These are phyloP conservation scores for Megalops cyprinoides DNA, from an alignment of 2,797 vertebrate species.

Conservation along the genomic window DNA sequence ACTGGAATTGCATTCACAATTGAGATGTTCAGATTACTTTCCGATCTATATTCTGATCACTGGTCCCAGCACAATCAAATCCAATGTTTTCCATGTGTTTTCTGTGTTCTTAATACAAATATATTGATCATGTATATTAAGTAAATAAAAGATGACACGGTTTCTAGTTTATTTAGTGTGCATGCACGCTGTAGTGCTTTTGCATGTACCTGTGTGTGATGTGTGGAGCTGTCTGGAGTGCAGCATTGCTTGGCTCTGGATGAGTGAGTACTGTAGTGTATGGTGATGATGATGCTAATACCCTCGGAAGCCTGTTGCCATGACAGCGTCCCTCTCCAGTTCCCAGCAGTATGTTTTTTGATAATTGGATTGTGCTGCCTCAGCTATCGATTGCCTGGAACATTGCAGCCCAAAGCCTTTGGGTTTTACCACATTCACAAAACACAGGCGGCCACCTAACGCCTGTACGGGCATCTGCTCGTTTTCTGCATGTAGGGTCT, in stretches of 20 bases:
- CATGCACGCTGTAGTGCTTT: background rate
- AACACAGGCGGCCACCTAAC: background rate
- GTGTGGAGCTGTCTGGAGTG: background rate
- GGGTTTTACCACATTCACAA: slow-evolving; percentile 15
- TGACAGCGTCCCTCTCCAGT: slow-evolving; percentile 43
- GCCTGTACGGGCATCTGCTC: background rate
- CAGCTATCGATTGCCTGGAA: slow-evolving; percentile 42
- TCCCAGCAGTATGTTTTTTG: slow-evolving; percentile 38
- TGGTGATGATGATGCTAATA: slow-evolving; percentile 24
- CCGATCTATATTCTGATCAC: background rate
- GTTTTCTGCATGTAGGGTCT: too few relatives aligned
- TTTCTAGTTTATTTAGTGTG: background rate
- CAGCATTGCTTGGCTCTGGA: background rate
- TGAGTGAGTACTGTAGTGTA: slow-evolving; percentile 5
- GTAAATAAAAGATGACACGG: background rate
- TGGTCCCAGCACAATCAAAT: too few relatives aligned
- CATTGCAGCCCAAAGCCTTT: slow-evolving; percentile 23
- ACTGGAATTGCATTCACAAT: background rate
- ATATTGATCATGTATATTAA: too few relatives aligned
- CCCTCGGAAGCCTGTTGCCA: slow-evolving; percentile 51
- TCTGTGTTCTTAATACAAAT: too few relatives aligned
- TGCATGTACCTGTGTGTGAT: background rate
- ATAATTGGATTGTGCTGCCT: slow-evolving; percentile 54
- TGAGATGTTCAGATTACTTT: background rate
- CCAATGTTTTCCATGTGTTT: too few relatives aligned